A percentile compares a stretch with the other conserved stretches of the same genome.
Evolutionary conservation across 2,797 vertebrate genomes (phyloP).

Genomic region (Tapera naevia): DNA sequence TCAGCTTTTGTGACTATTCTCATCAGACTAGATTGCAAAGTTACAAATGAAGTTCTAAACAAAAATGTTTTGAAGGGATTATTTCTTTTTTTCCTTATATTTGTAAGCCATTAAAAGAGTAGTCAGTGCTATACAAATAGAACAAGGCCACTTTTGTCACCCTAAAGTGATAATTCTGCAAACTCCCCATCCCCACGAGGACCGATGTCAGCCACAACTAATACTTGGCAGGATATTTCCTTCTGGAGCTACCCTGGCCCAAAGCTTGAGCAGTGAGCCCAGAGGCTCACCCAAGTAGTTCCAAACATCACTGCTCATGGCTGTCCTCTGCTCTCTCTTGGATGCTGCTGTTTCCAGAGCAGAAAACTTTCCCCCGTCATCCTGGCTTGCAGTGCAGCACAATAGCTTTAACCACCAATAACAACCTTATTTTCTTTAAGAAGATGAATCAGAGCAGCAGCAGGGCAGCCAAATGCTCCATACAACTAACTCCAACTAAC

Average conservation of each 20-base stretch:
- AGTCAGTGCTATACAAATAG: neutral
- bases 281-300: neutral
- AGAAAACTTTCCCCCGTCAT: neutral
- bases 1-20: neutral
- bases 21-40: neutral
- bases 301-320: neutral
- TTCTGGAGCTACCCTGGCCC: neutral
- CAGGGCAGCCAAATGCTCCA: neutral
- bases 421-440: neutral
- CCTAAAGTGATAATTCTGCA: neutral
- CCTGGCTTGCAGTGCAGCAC: neutral
- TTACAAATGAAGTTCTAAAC: neutral
- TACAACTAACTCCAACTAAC: neutral
- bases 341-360: neutral
- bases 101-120: neutral
- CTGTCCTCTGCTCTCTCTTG: neutral
- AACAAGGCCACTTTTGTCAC: neutral
- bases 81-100: neutral
- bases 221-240: neutral
- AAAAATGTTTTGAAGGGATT: neutral
- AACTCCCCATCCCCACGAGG: neutral
- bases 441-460: neutral
- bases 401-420: neutral
- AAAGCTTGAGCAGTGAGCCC: fast-evolving
- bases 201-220: neutral